phyloP scores from a whole-genome alignment of 2,888 invertebrate genomes.

The Scelioninae gen. 1 region DNA sequence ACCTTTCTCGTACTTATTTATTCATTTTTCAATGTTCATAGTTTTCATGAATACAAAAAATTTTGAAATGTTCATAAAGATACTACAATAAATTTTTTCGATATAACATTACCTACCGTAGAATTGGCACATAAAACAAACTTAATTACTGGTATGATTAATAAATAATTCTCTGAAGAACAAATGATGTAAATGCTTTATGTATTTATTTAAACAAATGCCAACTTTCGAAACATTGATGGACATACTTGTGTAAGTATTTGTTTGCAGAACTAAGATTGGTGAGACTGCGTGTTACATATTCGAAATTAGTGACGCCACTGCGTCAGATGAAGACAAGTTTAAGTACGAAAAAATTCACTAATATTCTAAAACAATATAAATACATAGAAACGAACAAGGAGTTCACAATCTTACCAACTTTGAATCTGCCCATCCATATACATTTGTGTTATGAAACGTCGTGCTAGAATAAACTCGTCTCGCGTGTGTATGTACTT shows the following conservation, averaged over 20 bases:
- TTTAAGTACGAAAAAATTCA: constrained; percentile 5
- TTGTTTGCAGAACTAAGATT: constrained; percentile 42
- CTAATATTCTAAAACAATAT: constrained; percentile 7
- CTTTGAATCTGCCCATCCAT: constrained; percentile 51
- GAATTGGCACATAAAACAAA: too few relatives aligned
- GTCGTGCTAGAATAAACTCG: constrained; percentile 54
- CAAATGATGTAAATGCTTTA: constrained; percentile 59
- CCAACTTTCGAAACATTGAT: constrained; percentile 68
- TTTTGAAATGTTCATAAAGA: too few relatives aligned
- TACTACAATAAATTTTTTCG: too few relatives aligned
- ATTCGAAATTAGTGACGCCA: not conserved
- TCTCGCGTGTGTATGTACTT: constrained; percentile 47
- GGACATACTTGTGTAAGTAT: constrained; percentile 65
- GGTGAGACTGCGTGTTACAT: constrained; percentile 30
- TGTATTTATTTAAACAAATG: constrained; percentile 70
- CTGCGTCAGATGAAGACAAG: constrained; percentile 1
- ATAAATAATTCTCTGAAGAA: too few relatives aligned
- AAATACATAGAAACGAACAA: not conserved
- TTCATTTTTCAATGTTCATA: too few relatives aligned
- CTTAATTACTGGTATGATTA: too few relatives aligned
- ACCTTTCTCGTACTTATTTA: too few relatives aligned
- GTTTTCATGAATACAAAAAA: too few relatives aligned
- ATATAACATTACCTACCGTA: too few relatives aligned
- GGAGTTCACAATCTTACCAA: constrained; percentile 50
- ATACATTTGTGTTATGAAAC: constrained; percentile 51